phyloP scores from a whole-genome alignment of 2,888 invertebrate species.

The Spialia ferax region DNA sequence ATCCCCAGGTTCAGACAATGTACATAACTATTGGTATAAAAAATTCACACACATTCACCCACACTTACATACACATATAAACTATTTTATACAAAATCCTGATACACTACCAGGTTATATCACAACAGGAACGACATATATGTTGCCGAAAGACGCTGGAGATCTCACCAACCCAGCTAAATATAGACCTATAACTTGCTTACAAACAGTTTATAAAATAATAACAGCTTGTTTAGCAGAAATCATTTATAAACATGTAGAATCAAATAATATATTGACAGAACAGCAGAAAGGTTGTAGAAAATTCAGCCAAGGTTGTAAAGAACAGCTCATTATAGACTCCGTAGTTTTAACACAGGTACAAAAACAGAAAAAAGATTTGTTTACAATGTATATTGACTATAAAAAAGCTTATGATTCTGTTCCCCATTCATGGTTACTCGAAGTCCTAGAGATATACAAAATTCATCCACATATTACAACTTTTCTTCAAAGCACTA shows the following conservation, averaged over 20 bases:
- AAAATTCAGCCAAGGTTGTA: slow-evolving; percentile 21
- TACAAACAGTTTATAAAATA: slow-evolving; percentile 43
- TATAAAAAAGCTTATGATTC: slow-evolving; percentile 41
- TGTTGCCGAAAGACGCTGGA: neutral
- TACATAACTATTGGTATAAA: neutral
- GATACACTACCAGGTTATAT: neutral
- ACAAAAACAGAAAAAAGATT: neutral
- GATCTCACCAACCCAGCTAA: slow-evolving; percentile 24
- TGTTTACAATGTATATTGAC: slow-evolving; percentile 29
- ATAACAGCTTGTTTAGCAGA: slow-evolving; percentile 37
- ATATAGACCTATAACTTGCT: slow-evolving; percentile 43
- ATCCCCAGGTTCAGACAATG: neutral
- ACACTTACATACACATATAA: neutral
- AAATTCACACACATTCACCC: neutral
- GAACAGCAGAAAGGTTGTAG: neutral
- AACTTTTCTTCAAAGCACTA: neutral
- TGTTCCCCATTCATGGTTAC: slow-evolving; percentile 39
- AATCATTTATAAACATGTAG: slow-evolving; percentile 28
- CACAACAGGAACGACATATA: neutral
- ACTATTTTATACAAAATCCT: neutral
- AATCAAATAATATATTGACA: slow-evolving; percentile 17
- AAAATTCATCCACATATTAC: slow-evolving; percentile 18
- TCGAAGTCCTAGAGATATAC: slow-evolving; percentile 28
- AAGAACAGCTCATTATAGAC: slow-evolving; percentile 30
- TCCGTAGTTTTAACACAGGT: slow-evolving; percentile 21